A percentile compares a stretch with the other conserved stretches of the same genome.
phyloP scores from a whole-genome alignment of 2,888 invertebrate genomes.

The Chymomyza caudatula region DNA sequence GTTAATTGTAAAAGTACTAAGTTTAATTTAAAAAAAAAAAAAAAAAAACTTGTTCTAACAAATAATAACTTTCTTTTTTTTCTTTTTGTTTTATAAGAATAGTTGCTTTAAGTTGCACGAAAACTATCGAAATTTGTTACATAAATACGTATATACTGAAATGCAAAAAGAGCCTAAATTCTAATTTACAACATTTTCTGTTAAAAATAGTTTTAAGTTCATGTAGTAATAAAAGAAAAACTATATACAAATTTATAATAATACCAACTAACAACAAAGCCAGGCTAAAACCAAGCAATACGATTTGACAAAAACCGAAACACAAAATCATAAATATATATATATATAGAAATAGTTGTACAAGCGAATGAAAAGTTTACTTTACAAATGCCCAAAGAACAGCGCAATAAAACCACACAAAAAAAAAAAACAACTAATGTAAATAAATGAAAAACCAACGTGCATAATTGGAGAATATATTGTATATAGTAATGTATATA shows the following conservation, averaged over 20 bases:
- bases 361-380: constrained; percentile 19
- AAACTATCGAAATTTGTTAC: not conserved
- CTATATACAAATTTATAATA: constrained; percentile 29
- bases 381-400: not conserved
- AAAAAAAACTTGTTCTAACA: not conserved
- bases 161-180: not conserved
- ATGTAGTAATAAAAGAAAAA: constrained; percentile 12
- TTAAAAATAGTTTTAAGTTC: not conserved
- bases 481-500: not conserved
- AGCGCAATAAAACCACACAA: constrained; percentile 10
- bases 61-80: not conserved
- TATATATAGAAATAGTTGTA: not conserved
- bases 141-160: not conserved
- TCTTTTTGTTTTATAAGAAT: not conserved
- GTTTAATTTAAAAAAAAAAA: not conserved
- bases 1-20: constrained; percentile 19
- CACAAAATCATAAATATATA: not conserved
- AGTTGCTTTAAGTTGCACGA: not conserved
- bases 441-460: constrained; percentile 13
- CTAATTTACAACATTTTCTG: not conserved
- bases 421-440: constrained; percentile 24
- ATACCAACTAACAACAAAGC: constrained; percentile 28
- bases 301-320: constrained; percentile 34
- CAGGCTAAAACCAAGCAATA: constrained; percentile 61
- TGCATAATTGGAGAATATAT: not conserved